phyloP scores from a whole-genome alignment of 92 coral and sea anemone genomes.

The Epizoanthus illoricatus region DNA sequence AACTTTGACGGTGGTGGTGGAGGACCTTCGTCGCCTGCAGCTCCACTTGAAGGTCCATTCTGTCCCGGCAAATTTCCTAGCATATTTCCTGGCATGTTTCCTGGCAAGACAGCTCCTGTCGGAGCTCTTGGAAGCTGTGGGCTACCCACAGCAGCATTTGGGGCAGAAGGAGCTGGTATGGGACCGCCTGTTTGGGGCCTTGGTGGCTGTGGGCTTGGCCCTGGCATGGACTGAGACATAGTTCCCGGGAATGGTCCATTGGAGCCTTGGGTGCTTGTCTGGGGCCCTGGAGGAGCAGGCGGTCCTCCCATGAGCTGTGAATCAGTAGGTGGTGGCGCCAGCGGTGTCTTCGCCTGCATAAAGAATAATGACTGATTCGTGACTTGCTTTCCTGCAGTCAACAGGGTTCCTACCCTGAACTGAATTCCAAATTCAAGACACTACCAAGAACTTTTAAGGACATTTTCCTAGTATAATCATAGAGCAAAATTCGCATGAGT shows the following conservation, averaged over 20 bases:
- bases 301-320: slow-evolving; percentile 68
- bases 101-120: background rate
- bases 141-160: background rate
- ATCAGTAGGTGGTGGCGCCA: slow-evolving; percentile 94
- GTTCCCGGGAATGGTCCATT: slow-evolving; percentile 12
- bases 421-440: too few relatives aligned
- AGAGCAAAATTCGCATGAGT: too few relatives aligned
- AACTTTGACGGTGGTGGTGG: slow-evolving; percentile 80
- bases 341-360: slow-evolving; percentile 71
- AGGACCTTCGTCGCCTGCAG: slow-evolving; percentile 52
- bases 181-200: background rate
- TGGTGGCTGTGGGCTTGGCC: slow-evolving; percentile 15
- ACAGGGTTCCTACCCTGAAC: too few relatives aligned
- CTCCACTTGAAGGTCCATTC: slow-evolving; percentile 10
- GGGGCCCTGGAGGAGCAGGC: slow-evolving; percentile 50
- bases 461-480: too few relatives aligned
- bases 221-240: slow-evolving; percentile 26
- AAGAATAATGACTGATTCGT: background rate
- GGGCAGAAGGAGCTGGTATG: background rate
- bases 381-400: background rate
- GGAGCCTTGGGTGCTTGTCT: background rate
- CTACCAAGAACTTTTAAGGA: too few relatives aligned
- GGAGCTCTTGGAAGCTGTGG: slow-evolving; percentile 10
- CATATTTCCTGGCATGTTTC: background rate
- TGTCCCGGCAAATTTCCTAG: background rate